Conservation (phyloP, 2,797 vertebrate species). For the Ataeniobius toweri region DNA sequence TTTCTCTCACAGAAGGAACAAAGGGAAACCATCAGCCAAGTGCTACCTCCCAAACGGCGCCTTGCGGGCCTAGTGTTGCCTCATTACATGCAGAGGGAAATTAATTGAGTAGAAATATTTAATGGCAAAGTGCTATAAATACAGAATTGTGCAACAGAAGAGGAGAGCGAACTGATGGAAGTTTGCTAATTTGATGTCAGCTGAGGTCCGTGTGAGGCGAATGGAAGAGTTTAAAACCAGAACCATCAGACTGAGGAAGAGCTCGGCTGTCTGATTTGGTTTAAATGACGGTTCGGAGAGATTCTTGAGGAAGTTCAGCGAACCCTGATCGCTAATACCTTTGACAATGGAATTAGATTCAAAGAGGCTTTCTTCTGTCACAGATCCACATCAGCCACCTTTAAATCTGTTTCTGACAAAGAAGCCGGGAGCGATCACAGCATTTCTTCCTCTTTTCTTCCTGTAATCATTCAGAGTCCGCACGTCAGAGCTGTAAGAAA, state of each 20-base stretch:
- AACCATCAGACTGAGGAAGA: slow-evolving; percentile 43
- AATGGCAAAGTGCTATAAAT: slow-evolving; percentile 78
- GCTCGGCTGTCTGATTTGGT: slow-evolving; percentile 54
- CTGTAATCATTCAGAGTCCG: slow-evolving; percentile 58
- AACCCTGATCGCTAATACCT: slow-evolving; percentile 72
- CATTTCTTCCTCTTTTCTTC: slow-evolving; percentile 12
- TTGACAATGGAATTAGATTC: slow-evolving; percentile 72
- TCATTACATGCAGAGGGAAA: slow-evolving; percentile 76
- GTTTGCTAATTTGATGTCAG: slow-evolving; percentile 61
- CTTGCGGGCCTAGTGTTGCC: slow-evolving; percentile 72
- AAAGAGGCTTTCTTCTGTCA: slow-evolving; percentile 73
- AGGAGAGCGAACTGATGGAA: slow-evolving; percentile 65
- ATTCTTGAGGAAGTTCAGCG: slow-evolving; percentile 61
- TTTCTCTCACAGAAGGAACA: slow-evolving; percentile 68
- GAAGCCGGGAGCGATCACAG: slow-evolving; percentile 40
- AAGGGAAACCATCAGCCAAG: slow-evolving; percentile 69
- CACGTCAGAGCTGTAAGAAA: slow-evolving; percentile 43
- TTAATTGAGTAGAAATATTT: slow-evolving; percentile 83
- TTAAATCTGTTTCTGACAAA: slow-evolving; percentile 63
- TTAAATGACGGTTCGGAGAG: slow-evolving; percentile 59
- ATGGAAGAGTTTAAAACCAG: slow-evolving; percentile 21
- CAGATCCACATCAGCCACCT: slow-evolving; percentile 70
- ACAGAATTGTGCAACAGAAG: slow-evolving; percentile 69
- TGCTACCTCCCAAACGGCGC: slow-evolving; percentile 71
- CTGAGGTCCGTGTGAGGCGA: slow-evolving; percentile 25